Evolutionary conservation across 2,797 vertebrate species (phyloP).

Genomic region (Clarias fuscus): DNA sequence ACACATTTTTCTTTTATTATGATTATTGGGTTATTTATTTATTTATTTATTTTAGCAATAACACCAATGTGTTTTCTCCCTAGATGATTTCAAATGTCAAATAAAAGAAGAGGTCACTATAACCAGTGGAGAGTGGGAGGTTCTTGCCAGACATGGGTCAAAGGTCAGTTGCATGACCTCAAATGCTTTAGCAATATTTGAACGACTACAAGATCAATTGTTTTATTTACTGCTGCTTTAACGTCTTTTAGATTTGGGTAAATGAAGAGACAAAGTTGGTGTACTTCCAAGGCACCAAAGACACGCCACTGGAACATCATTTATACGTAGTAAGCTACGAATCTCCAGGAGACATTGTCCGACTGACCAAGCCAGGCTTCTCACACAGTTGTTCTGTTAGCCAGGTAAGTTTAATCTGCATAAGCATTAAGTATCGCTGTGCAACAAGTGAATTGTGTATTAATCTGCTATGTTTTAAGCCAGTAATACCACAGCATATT

Average conservation of each 20-base stretch:
- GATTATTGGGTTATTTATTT: not conserved
- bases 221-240: not conserved
- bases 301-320: slow-evolving; percentile 85
- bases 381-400: slow-evolving; percentile 86
- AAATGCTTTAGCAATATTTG: not conserved
- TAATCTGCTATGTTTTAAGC: not conserved
- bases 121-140: slow-evolving; percentile 87
- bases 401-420: slow-evolving; percentile 47
- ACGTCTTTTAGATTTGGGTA: slow-evolving; percentile 79
- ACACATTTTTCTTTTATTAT: not conserved
- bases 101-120: slow-evolving; percentile 80
- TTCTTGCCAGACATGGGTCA: slow-evolving; percentile 81
- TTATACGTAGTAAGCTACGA: slow-evolving; percentile 85
- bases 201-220: not conserved
- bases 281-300: slow-evolving; percentile 85
- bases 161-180: slow-evolving; percentile 70
- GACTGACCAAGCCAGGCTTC: slow-evolving; percentile 81
- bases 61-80: not conserved
- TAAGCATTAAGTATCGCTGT: not conserved
- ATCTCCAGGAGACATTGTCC: slow-evolving; percentile 74
- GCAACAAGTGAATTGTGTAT: not conserved
- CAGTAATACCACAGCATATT: not conserved
- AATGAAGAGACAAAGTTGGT: slow-evolving; percentile 81
- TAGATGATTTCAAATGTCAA: slow-evolving; percentile 82
- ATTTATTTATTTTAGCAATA: not conserved